phyloP scores from a whole-genome alignment of 2,888 invertebrate species.

The Eudemis profundana region DNA sequence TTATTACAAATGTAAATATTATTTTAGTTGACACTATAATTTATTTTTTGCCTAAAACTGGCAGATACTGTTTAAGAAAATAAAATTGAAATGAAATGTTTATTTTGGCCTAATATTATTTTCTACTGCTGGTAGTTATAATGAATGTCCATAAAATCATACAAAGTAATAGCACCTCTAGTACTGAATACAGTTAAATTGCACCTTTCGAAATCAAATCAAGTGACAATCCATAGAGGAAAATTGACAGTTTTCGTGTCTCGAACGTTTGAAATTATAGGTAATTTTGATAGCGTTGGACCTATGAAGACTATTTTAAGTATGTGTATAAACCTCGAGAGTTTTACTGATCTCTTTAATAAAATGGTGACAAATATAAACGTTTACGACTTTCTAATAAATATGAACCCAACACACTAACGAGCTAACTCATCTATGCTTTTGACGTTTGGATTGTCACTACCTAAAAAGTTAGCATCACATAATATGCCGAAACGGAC shows the following conservation, averaged over 20 bases:
- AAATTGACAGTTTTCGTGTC: too few species aligned
- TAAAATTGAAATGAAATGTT: constrained; percentile 21
- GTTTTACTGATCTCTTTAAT: too few species aligned
- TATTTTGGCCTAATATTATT: constrained; percentile 40
- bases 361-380: too few species aligned
- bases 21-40: constrained; percentile 40
- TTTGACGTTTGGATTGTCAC: not conserved
- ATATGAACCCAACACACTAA: too few species aligned
- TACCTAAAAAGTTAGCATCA: too few species aligned
- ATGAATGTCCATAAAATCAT: constrained; percentile 8
- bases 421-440: too few species aligned
- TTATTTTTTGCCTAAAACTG: constrained; percentile 26
- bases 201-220: constrained; percentile 10
- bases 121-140: constrained; percentile 23
- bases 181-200: constrained; percentile 23
- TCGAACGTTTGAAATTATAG: too few species aligned
- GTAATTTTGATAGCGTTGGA: too few species aligned
- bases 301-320: too few species aligned
- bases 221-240: not conserved
- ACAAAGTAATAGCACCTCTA: constrained; percentile 33
- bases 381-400: too few species aligned
- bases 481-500: too few species aligned
- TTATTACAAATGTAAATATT: constrained; percentile 39
- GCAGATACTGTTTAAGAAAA: constrained; percentile 20
- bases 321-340: too few species aligned